phyloP scores from a whole-genome alignment of 2,797 vertebrate species.

The Pristis pectinata region DNA sequence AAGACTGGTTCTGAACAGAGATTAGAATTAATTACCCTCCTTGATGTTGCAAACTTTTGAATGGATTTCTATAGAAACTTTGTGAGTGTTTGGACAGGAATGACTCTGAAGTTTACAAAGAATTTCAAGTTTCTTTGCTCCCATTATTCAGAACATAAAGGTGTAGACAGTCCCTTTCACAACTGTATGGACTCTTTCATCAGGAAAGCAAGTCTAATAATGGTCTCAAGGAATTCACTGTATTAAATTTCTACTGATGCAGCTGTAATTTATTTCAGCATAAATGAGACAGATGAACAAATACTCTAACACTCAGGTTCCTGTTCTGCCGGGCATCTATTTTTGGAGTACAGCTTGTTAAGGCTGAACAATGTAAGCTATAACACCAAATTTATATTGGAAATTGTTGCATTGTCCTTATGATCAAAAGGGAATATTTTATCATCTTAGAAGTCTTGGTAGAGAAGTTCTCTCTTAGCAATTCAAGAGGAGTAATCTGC shows the following conservation, averaged over 20 bases:
- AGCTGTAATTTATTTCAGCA: background rate
- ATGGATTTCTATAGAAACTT: background rate
- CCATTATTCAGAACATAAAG: background rate
- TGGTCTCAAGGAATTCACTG: background rate
- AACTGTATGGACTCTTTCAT: background rate
- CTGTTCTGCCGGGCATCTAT: background rate
- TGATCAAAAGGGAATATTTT: background rate
- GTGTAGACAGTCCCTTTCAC: slow-evolving; percentile 5
- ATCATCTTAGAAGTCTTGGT: background rate
- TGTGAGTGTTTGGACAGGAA: background rate
- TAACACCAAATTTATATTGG: background rate
- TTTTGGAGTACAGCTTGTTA: background rate
- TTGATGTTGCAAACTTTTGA: background rate
- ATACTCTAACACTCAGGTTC: background rate
- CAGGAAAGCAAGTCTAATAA: background rate
- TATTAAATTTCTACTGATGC: background rate
- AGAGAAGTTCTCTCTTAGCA: no score
- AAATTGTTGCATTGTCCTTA: background rate
- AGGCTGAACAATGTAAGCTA: background rate
- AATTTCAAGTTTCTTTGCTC: background rate
- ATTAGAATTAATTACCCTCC: background rate
- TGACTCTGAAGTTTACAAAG: background rate
- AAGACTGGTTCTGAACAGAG: background rate
- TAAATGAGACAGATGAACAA: background rate
- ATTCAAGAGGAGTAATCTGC: no score